Evolutionary conservation across 2,888 invertebrate species (phyloP), one percentile per base, ranked within the genome.

Genomic region (Caenorhabditis sp.): DNA sequence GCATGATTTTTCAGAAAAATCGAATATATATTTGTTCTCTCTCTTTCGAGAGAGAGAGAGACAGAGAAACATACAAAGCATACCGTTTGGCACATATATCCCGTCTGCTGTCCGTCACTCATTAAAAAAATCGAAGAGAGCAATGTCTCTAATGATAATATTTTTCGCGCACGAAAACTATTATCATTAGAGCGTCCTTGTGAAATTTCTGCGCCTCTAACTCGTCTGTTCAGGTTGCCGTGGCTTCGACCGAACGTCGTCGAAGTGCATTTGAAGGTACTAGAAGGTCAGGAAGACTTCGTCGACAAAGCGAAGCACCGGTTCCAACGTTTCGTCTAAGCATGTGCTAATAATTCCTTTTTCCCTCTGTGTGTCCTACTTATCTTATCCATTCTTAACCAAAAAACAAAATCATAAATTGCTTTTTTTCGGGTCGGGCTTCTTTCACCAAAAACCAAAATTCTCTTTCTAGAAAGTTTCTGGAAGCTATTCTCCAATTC

Each of bases 271-370:
- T 74, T 67, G 73, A 69, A 58, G 61, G 64, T 23, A 66, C 73
- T 17, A 58, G 74, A 66, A 73, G 68, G 62, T 72, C 74, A 51
- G 69, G 65, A 62, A 71, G 66, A 58, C 66, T 64, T 26, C 74
- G 79, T 27, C 68, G 78, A 26, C 69, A 70, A 27, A 77, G 77
- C 60, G 79, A 79, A 51, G 71, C 70, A 12, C 63, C 79, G 6
- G 77, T 79, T 6, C 79, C 79, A 24, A 77, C 79, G 31, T 79
- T 79, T 62, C 74, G 62, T 51, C 60, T 79, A 10, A 77, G 77
- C 76, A 79, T 77, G 79, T 79, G 79, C 51, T 78, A 59, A 76
- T 27, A 17, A 6, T 43, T 31, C 53, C 27, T 24, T 21, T 23
- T n/a, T 26, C 49, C 50, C 51, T 19, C 17, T 26, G 36, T 51